Percentiles rank a stretch among this genome's conserved stretches.
Evolutionary conservation across 2,797 vertebrate genomes (phyloP).

Genomic region (Florisuga fusca): DNA sequence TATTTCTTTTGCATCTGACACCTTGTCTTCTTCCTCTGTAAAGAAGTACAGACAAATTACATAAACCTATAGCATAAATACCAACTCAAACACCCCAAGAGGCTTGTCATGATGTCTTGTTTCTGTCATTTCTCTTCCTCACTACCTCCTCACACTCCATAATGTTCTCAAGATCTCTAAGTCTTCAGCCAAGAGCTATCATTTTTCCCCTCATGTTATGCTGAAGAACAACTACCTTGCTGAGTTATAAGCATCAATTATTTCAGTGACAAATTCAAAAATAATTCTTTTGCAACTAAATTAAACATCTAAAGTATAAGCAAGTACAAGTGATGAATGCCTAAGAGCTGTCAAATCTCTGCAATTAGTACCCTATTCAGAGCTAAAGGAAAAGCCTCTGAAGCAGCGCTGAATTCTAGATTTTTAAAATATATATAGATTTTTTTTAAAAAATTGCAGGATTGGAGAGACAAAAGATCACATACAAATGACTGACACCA

Average conservation of each 20-base stretch:
- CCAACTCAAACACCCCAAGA: background rate
- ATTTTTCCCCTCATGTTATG: background rate
- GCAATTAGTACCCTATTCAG: constrained; percentile 35
- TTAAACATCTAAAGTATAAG: constrained; percentile 34
- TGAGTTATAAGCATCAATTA: constrained; percentile 25
- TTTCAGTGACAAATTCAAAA: background rate
- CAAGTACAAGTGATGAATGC: constrained; percentile 7
- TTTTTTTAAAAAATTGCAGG: background rate
- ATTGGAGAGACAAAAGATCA: background rate
- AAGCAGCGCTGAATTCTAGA: constrained; percentile 8
- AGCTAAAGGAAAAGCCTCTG: constrained; percentile 15
- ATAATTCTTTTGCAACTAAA: constrained; percentile 26
- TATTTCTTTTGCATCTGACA: background rate
- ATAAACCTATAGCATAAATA: background rate
- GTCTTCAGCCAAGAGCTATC: background rate
- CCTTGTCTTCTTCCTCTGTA: background rate
- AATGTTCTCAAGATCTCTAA: background rate
- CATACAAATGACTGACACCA: background rate
- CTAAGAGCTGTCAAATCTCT: constrained; percentile 35
- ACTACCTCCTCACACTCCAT: background rate
- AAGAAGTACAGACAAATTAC: background rate
- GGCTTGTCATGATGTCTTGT: background rate
- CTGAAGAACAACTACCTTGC: constrained; percentile 14
- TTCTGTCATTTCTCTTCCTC: background rate
- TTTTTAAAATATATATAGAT: background rate